phyloP scores from a whole-genome alignment of 2,797 vertebrate species.

The Pseudochirops cupreus region DNA sequence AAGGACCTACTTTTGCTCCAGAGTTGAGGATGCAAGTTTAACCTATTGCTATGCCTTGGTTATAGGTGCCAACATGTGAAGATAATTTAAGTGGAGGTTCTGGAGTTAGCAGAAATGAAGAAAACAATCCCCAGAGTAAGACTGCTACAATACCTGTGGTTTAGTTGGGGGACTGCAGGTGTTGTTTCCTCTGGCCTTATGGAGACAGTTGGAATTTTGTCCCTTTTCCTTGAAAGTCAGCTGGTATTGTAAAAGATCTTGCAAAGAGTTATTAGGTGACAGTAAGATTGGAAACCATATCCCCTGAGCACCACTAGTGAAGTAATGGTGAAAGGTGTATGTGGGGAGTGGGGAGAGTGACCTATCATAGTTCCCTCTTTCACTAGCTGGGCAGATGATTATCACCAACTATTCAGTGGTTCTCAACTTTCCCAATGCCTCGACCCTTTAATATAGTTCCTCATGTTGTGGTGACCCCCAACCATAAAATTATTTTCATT shows the following conservation, averaged over 20 bases:
- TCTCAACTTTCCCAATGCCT: too few species aligned
- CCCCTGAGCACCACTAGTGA: not conserved
- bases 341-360: rapidly evolving
- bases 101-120: not conserved
- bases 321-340: slow-evolving; percentile 42
- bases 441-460: too few species aligned
- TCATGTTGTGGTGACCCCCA: too few species aligned
- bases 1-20: not conserved
- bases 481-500: too few species aligned
- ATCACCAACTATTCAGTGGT: too few species aligned
- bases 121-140: not conserved
- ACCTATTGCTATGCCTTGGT: not conserved
- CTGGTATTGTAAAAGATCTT: rapidly evolving
- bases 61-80: not conserved
- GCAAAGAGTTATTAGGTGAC: not conserved
- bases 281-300: not conserved
- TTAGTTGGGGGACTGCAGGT: not conserved
- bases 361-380: rapidly evolving
- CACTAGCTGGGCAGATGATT: not conserved
- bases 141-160: rapidly evolving
- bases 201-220: not conserved
- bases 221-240: not conserved
- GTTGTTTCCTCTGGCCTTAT: not conserved
- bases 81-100: not conserved
- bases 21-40: not conserved